Evolutionary conservation across 2,888 invertebrate species (phyloP).

Genomic region (Drosophila diplacantha): DNA sequence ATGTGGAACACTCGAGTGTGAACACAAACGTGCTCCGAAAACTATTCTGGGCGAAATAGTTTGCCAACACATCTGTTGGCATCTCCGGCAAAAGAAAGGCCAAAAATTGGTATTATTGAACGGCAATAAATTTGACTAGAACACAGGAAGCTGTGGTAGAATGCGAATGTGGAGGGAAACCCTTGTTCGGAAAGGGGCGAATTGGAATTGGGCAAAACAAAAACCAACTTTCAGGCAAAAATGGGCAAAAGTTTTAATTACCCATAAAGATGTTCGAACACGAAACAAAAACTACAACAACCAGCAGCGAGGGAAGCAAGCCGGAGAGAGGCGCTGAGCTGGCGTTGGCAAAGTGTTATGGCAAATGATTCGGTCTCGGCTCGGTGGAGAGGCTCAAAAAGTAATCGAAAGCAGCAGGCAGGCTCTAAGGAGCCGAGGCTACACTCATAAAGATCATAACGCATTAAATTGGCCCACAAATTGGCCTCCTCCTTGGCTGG

Average conservation of each 20-base stretch:
- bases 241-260: slow-evolving; percentile 75
- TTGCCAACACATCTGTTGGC: slow-evolving; percentile 50
- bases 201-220: slow-evolving; percentile 30
- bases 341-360: slow-evolving; percentile 29
- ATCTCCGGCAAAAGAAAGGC: slow-evolving; percentile 33
- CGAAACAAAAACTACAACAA: slow-evolving; percentile 47
- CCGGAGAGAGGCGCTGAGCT: slow-evolving; percentile 17
- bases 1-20: slow-evolving; percentile 57
- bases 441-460: slow-evolving; percentile 66
- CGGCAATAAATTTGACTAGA: slow-evolving; percentile 66
- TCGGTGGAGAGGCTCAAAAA: slow-evolving; percentile 35
- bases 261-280: slow-evolving; percentile 74
- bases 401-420: slow-evolving; percentile 42
- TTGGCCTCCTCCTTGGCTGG: slow-evolving; percentile 44
- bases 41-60: slow-evolving; percentile 47
- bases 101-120: slow-evolving; percentile 62
- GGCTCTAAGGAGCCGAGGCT: slow-evolving; percentile 27
- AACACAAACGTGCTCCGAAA: slow-evolving; percentile 43
- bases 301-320: slow-evolving; percentile 24
- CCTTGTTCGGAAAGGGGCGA: neutral
- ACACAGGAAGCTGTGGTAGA: slow-evolving; percentile 14
- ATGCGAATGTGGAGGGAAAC: slow-evolving; percentile 9
- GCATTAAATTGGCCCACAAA: slow-evolving; percentile 69
- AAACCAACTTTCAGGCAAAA: slow-evolving; percentile 46
- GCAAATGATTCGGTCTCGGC: slow-evolving; percentile 41